phyloP scores from a whole-genome alignment of 2,888 invertebrate species.

The Allolobophora icterica region DNA sequence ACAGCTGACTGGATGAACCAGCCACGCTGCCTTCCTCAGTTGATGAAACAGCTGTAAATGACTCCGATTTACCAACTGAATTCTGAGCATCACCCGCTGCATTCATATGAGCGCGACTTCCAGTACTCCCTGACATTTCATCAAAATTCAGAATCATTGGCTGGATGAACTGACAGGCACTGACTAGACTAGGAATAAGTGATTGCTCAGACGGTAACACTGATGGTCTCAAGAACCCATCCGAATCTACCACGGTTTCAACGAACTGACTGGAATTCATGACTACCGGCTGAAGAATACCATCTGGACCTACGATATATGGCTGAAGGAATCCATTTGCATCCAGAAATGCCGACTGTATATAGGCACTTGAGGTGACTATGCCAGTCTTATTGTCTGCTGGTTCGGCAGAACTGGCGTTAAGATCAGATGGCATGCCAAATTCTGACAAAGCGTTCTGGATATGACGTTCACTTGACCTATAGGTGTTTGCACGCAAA shows the following conservation, averaged over 20 bases:
- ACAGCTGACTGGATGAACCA: neutral
- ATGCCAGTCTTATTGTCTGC: neutral
- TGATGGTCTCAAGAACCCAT: neutral
- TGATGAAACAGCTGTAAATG: neutral
- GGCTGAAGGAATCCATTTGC: neutral
- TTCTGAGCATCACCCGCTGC: neutral
- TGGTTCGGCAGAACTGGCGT: no score
- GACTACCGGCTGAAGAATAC: neutral
- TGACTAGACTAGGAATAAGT: neutral
- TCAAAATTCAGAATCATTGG: neutral
- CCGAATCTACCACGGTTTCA: neutral
- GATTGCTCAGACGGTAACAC: neutral
- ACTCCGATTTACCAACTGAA: slow-evolving; percentile 8
- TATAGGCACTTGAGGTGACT: neutral
- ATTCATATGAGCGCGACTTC: neutral
- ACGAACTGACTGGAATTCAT: neutral
- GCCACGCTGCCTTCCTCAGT: neutral
- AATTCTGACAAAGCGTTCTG: no score
- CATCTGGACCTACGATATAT: slow-evolving; percentile 12
- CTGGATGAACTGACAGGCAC: neutral
- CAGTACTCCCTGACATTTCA: neutral
- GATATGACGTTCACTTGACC: no score
- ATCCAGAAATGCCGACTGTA: neutral
- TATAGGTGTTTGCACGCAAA: no score
- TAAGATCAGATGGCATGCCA: no score